These are phyloP conservation scores for Cyprinella venusta DNA, from an alignment of 2,797 vertebrate species.

Conservation along the genomic window DNA sequence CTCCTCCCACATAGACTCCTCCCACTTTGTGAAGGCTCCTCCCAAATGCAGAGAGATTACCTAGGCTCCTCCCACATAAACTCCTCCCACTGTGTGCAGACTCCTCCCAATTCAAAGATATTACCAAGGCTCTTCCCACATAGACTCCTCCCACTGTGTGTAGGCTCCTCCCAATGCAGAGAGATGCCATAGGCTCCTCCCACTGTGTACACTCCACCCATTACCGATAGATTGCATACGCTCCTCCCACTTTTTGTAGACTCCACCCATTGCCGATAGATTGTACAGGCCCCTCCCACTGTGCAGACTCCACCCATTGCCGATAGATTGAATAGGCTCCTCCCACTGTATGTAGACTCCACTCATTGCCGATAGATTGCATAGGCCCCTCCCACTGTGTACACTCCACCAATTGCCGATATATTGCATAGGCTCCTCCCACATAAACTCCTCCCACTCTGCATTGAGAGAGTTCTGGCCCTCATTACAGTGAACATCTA, in stretches of 20 bases:
- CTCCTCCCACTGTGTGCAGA: background rate
- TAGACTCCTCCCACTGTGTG: background rate
- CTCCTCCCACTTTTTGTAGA: too few species aligned
- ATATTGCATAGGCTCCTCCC: background rate
- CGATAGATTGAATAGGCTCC: too few species aligned
- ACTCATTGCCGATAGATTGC: too few species aligned
- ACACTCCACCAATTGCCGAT: too few species aligned
- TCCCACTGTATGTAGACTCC: too few species aligned
- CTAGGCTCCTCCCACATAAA: background rate
- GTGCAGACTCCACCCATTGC: too few species aligned
- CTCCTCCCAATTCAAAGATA: background rate
- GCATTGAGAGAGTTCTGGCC: conserved; percentile 69
- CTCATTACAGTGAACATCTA: conserved; percentile 50
- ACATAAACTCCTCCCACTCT: background rate
- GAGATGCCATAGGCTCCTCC: too few species aligned
- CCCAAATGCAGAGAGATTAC: too few species aligned
- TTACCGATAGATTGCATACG: too few species aligned
- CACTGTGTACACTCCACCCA: background rate
- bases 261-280: background rate
- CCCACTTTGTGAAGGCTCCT: background rate
- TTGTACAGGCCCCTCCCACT: too few species aligned
- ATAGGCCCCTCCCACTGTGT: too few species aligned
- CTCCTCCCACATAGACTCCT: background rate
- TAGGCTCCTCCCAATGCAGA: background rate
- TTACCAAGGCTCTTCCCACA: background rate